phyloP scores from a whole-genome alignment of 2,888 invertebrate genomes.

The Lamproptera curius region DNA sequence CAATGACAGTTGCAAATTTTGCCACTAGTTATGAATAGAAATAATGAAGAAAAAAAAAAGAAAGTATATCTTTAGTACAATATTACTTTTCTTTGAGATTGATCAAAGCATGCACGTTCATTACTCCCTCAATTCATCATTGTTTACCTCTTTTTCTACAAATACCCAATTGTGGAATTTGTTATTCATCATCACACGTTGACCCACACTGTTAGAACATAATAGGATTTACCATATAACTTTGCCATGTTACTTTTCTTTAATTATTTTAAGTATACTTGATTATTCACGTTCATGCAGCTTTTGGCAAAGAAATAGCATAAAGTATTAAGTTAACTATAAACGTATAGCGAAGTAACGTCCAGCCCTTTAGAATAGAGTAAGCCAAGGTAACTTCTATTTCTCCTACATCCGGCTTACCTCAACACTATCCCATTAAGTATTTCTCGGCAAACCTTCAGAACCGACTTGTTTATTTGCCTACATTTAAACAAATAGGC shows the following conservation, averaged over 20 bases:
- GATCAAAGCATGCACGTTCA: too few species aligned
- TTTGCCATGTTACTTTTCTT: too few species aligned
- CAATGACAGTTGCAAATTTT: too few species aligned
- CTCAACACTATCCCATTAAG: slow-evolving; percentile 51
- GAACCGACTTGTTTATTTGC: slow-evolving; percentile 40
- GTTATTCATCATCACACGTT: too few species aligned
- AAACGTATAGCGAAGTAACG: background rate
- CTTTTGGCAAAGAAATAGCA: background rate
- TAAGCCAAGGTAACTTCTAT: background rate
- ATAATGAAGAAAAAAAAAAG: too few species aligned
- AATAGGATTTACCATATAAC: too few species aligned
- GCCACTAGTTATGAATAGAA: too few species aligned
- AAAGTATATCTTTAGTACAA: too few species aligned
- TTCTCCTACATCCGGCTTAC: slow-evolving; percentile 40
- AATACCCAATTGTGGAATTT: background rate
- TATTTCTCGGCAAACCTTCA: slow-evolving; percentile 51
- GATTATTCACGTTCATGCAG: background rate
- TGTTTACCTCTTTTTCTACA: background rate
- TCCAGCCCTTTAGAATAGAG: background rate
- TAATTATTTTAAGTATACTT: background rate
- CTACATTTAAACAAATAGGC: slow-evolving; percentile 33
- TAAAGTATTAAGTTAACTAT: background rate
- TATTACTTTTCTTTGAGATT: too few species aligned
- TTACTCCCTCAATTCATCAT: too few species aligned
- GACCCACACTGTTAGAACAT: too few species aligned